A percentile compares a stretch with the other conserved stretches of the same genome.
Conservation (phyloP, 2,888 invertebrate genomes). For the Thecophora atra region DNA sequence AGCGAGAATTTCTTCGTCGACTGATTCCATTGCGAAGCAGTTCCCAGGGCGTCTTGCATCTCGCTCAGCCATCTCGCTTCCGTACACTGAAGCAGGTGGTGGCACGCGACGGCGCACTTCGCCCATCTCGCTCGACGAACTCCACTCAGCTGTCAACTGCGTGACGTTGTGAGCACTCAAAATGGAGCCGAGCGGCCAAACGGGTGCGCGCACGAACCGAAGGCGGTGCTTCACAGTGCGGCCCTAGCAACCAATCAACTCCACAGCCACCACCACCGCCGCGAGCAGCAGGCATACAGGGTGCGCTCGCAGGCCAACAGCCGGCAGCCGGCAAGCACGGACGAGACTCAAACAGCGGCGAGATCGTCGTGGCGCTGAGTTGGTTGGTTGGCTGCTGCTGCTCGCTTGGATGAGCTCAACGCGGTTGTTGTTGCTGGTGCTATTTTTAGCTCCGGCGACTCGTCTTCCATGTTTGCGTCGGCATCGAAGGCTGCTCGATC, state of each 20-base stretch:
- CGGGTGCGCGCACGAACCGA: constrained; percentile 13
- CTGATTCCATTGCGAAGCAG: constrained; percentile 41
- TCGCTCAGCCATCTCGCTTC: constrained; percentile 36
- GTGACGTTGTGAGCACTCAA: constrained; percentile 50
- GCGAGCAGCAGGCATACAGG: constrained; percentile 39
- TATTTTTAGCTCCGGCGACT: constrained; percentile 18
- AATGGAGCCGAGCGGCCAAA: constrained; percentile 50
- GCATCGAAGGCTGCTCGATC: constrained; percentile 32
- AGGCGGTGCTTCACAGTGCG: constrained; percentile 50
- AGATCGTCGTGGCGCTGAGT: not conserved
- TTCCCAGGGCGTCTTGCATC: constrained; percentile 28
- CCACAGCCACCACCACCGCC: constrained; percentile 46
- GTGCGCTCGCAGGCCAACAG: constrained; percentile 36
- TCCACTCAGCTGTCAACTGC: constrained; percentile 26
- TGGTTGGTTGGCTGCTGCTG: constrained; percentile 28
- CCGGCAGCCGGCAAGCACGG: constrained; percentile 22
- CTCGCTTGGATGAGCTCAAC: constrained; percentile 6
- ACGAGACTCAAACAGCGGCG: not conserved
- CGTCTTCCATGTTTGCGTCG: constrained; percentile 17
- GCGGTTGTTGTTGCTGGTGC: constrained; percentile 23
- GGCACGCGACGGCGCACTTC: constrained; percentile 60
- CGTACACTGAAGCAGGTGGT: constrained; percentile 26
- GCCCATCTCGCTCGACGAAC: constrained; percentile 44
- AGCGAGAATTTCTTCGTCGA: constrained; percentile 10
- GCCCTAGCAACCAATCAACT: constrained; percentile 57